Evolutionary conservation across 2,797 vertebrate species (phyloP).

Genomic region (Micrastur ruficollis): DNA sequence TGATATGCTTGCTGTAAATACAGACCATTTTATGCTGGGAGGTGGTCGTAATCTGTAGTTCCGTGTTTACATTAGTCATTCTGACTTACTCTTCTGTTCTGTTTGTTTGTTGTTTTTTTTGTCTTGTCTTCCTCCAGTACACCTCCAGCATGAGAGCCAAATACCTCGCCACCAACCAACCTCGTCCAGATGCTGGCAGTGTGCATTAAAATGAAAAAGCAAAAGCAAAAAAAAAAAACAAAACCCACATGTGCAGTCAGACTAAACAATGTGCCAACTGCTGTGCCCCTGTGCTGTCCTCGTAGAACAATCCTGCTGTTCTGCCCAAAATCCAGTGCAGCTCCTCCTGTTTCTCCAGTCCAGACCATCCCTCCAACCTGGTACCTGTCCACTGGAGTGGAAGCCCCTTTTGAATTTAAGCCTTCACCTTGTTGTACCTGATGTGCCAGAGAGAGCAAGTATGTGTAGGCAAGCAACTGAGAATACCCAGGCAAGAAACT

Average conservation of each 20-base stretch:
- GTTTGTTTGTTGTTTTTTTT: not conserved
- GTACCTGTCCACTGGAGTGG: not conserved
- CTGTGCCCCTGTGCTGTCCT: conserved; percentile 56
- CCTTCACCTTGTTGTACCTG: not conserved
- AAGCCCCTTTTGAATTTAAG: conserved; percentile 25
- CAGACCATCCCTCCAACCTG: conserved; percentile 66
- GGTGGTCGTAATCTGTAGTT: not conserved
- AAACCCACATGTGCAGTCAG: conserved; percentile 49
- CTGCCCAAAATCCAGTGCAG: conserved; percentile 73
- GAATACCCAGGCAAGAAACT: not conserved
- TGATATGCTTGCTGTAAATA: not conserved
- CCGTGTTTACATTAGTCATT: not conserved
- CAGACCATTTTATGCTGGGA: not conserved
- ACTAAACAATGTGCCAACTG: conserved; percentile 69
- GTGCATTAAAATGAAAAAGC: conserved; percentile 75
- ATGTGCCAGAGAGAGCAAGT: not conserved
- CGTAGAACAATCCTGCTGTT: conserved; percentile 47
- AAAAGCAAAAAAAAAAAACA: conserved; percentile 1
- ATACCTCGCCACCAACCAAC: conserved; percentile 94
- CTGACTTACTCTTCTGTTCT: conserved; percentile 28
- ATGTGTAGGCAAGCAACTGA: not conserved
- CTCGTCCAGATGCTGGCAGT: conserved; percentile 85
- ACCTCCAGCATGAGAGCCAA: conserved; percentile 99
- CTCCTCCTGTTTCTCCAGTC: conserved; percentile 63
- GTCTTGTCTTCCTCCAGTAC: conserved; percentile 83